Conservation (phyloP, 2,888 invertebrate species). For the Temnothorax ravouxi region DNA sequence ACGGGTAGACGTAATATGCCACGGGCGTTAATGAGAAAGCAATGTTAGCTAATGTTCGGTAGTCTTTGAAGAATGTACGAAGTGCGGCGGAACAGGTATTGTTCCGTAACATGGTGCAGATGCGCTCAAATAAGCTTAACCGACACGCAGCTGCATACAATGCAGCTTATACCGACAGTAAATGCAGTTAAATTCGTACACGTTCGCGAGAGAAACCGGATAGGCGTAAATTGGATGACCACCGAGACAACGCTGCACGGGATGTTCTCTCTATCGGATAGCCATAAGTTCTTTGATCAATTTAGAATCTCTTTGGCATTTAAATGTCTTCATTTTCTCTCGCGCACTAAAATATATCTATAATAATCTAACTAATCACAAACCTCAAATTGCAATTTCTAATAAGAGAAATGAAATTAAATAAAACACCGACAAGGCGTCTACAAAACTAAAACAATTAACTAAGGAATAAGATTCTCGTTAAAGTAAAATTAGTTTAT, state of each 20-base stretch:
- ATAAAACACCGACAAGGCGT: not conserved
- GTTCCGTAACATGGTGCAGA: slow-evolving; percentile 14
- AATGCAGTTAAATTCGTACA: slow-evolving; percentile 49
- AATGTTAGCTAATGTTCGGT: not conserved
- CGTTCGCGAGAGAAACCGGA: slow-evolving; percentile 42
- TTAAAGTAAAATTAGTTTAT: not conserved
- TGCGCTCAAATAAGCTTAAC: slow-evolving; percentile 47
- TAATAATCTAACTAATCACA: not conserved
- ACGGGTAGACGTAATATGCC: not conserved
- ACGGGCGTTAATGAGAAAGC: not conserved
- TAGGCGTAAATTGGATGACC: slow-evolving; percentile 47
- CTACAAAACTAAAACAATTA: not conserved
- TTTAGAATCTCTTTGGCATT: not conserved
- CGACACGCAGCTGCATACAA: slow-evolving; percentile 34
- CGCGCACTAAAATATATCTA: not conserved
- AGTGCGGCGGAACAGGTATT: not conserved
- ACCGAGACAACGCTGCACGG: slow-evolving; percentile 15
- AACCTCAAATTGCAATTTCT: not conserved
- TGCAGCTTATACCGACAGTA: slow-evolving; percentile 42
- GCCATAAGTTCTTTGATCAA: not conserved
- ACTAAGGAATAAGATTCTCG: not conserved
- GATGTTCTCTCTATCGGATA: not conserved
- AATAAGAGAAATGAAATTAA: not conserved
- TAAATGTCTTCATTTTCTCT: not conserved
- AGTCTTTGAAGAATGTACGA: not conserved